phyloP scores from a whole-genome alignment of 2,888 invertebrate species.

The Parasteatoda lunata region DNA sequence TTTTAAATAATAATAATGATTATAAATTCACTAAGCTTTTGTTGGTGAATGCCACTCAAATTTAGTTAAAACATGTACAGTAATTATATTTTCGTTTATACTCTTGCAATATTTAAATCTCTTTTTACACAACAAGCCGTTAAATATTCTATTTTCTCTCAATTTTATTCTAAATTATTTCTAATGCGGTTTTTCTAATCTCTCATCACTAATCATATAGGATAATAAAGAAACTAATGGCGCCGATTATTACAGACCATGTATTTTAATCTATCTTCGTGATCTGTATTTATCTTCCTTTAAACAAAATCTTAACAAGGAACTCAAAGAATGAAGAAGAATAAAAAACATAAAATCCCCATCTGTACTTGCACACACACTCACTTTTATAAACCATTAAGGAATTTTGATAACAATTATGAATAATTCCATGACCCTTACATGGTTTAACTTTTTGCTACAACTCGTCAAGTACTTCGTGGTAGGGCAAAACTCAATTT shows the following conservation, averaged over 20 bases:
- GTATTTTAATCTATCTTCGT: conserved; percentile 1
- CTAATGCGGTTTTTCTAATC: background rate
- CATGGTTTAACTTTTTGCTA: conserved; percentile 54
- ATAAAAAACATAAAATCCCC: background rate
- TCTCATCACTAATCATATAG: background rate
- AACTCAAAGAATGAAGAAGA: background rate
- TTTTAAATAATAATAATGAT: too few relatives aligned
- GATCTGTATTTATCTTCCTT: background rate
- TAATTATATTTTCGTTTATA: too few relatives aligned
- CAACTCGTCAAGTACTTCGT: conserved; percentile 10
- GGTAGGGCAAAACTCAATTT: conserved; percentile 27
- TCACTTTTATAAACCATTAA: conserved; percentile 16
- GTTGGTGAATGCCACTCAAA: too few relatives aligned
- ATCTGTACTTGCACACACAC: background rate
- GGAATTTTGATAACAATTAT: conserved; percentile 64
- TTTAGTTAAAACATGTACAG: too few relatives aligned
- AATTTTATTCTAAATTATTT: background rate
- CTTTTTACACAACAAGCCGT: too few relatives aligned
- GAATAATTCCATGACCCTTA: conserved; percentile 47
- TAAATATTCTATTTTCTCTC: too few relatives aligned
- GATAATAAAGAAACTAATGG: background rate
- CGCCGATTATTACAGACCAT: background rate
- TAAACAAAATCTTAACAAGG: background rate
- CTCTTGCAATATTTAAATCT: too few relatives aligned
- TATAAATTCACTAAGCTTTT: too few relatives aligned